Evolutionary conservation across 1,140 invertebrate species (phyloP), one percentile per base, ranked within the genome.

Genomic region (Lamellibrachia luymesi): DNA sequence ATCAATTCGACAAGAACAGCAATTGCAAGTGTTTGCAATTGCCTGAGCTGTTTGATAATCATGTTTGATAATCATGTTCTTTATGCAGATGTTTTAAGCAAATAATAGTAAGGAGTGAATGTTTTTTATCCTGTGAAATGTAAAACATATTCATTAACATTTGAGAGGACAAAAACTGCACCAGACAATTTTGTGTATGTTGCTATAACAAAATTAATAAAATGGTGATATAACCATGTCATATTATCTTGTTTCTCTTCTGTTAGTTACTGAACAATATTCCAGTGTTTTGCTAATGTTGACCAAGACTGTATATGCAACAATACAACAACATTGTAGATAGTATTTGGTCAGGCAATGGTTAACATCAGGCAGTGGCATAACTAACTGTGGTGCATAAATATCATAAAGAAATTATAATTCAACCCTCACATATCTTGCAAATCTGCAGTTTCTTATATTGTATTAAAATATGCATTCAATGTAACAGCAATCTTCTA

Each of bases 131-230:
- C 13, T 80, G 25, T 80, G 25, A 22, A 80, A 80, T 80, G 64
- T 80, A 80, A 22, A 2, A 80, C 64, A 80, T 80, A 80, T 80
- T 56, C 52, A 56, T 56, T 56, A 56, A 80, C 64, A 4, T 80
- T 80, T 80, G 64, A 80, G 64, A 80, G 64, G 64, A 80, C 38
- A 38, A 80, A 80, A 80, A 80, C 64, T 80, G 64, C 64, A 80
- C 25, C 64, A 80, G 64, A 80, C 64, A 8, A 80, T 80, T 80
- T 80, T 80, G 64, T 80, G 64, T 80, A 80, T 80, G 64, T 80
- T 80, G 64, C 64, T 80, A 80, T 80, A 80, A 80, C 64, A 80
- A 80, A 80, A 80, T 80, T 80, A 80, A 80, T 80, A 80, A 80
- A 80, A 80, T 80, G 64, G 64, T 80, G 64, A 22, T 80, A 80